Evolutionary conservation across 2,797 vertebrate genomes (phyloP).

Genomic region (Ataeniobius toweri): DNA sequence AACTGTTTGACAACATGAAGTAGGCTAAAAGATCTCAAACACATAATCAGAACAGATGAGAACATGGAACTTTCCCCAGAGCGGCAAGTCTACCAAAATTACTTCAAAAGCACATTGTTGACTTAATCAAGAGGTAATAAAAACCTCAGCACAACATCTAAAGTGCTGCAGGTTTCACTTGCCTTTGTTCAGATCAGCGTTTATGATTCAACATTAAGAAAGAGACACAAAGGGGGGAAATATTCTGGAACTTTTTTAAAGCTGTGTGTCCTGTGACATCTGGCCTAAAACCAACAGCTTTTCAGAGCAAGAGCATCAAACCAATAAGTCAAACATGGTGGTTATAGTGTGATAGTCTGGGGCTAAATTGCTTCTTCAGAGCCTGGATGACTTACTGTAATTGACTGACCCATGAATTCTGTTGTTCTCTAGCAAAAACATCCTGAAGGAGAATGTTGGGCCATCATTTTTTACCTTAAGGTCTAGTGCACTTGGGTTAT

Average conservation of each 20-base stretch:
- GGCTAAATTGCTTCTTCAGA: too few species aligned
- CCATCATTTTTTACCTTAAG: neutral
- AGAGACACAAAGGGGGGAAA: neutral
- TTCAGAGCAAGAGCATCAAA: too few species aligned
- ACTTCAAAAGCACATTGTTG: neutral
- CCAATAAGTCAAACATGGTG: too few species aligned
- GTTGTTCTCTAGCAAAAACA: too few species aligned
- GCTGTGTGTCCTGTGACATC: neutral
- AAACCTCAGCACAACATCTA: neutral
- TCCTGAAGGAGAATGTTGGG: neutral
- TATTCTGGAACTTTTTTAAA: neutral
- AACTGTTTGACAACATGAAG: neutral
- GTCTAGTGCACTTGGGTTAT: neutral
- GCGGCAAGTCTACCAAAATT: neutral
- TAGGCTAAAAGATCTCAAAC: neutral
- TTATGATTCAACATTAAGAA: neutral
- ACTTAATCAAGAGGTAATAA: neutral
- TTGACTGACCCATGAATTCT: neutral
- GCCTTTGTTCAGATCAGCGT: neutral
- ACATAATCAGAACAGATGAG: neutral
- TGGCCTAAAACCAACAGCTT: neutral
- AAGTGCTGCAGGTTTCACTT: neutral
- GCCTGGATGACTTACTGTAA: neutral
- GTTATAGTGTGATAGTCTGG: too few species aligned
- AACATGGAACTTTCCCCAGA: neutral